Conservation (phyloP, 1,140 invertebrate species). For the Lucilia cuprina region DNA sequence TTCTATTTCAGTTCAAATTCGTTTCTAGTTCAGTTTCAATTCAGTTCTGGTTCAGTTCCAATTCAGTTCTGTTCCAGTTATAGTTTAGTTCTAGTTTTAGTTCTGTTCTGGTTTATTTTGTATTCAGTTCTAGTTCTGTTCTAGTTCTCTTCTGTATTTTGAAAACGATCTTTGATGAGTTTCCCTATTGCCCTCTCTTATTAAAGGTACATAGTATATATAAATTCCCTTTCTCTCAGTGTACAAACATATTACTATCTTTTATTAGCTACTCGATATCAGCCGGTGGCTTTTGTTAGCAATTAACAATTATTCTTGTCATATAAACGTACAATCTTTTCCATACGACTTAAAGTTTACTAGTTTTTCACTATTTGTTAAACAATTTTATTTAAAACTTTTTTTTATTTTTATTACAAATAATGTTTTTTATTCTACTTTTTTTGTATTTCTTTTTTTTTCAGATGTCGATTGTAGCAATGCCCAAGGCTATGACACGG, state of each 20-base stretch:
- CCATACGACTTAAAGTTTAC: too few relatives aligned
- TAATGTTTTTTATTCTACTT: background rate
- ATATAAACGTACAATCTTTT: background rate
- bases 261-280: background rate
- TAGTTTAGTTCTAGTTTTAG: too few relatives aligned
- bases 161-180: too few relatives aligned
- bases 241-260: background rate
- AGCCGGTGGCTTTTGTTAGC: background rate
- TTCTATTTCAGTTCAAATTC: too few relatives aligned
- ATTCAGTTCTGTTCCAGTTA: too few relatives aligned
- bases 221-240: background rate
- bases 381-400: constrained; percentile 4
- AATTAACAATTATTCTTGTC: constrained; percentile 2
- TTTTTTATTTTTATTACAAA: constrained; percentile 27
- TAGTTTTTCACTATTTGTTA: background rate
- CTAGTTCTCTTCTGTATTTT: too few relatives aligned
- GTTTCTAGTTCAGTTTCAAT: too few relatives aligned
- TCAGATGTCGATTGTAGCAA: constrained; percentile 59
- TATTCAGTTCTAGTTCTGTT: too few relatives aligned
- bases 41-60: too few relatives aligned
- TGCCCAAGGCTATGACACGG: constrained; percentile 61
- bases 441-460: constrained; percentile 16
- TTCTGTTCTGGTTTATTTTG: too few relatives aligned
- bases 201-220: too few relatives aligned
- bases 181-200: too few relatives aligned